Evolutionary conservation across 2,113 vertebrate species (phyloP), one percentile per base, ranked within the genome.

Genomic region (Piprites chloris): DNA sequence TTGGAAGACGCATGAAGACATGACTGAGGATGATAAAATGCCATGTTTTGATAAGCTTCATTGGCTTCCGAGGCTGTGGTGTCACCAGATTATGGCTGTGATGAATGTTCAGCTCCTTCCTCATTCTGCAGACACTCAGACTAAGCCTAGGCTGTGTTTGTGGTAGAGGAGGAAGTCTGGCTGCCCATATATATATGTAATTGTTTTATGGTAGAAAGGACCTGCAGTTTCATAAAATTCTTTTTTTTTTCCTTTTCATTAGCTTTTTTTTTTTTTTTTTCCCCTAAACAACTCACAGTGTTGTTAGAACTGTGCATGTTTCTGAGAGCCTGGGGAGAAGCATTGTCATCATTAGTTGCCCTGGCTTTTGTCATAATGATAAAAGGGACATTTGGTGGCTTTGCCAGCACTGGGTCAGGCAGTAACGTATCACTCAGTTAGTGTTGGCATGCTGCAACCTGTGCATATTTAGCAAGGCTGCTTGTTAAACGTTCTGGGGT

Each of bases 391-490:
- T 41, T 74, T 46, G 50, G n/a, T 92, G 71, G 26, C n/a, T 59
- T 7, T 76, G 49, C 22, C 50, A 58, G 61, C 16, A 35, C 65
- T 18, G 59, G 69, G 11, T 35, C 44, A 39, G 59, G 72, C 93
- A 49, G 19, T 4, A 4, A 30, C 23, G 12, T 19, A 1, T 5
- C 0, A 0, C 47, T 24, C 15, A 7, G 20, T 22, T 3, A 10
- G 21, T 23, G 18, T 9, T 44, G 91, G 8, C 37, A 14, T 5
- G 44, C 86, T 56, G 68, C 63, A 32, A 35, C 55, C 47, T 42
- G 3, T 2, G 11, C 1, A 17, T 6, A 18, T 46, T 42, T 21
- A 42, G 39, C 61, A 30, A 21, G 73, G 47, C 56, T 53, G 62
- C 41, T 44, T 28, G 71, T 46, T 41, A 27, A 66, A 22, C 5